Conservation (phyloP, 2,797 vertebrate species). For the Poeciliopsis paucimaculata region DNA sequence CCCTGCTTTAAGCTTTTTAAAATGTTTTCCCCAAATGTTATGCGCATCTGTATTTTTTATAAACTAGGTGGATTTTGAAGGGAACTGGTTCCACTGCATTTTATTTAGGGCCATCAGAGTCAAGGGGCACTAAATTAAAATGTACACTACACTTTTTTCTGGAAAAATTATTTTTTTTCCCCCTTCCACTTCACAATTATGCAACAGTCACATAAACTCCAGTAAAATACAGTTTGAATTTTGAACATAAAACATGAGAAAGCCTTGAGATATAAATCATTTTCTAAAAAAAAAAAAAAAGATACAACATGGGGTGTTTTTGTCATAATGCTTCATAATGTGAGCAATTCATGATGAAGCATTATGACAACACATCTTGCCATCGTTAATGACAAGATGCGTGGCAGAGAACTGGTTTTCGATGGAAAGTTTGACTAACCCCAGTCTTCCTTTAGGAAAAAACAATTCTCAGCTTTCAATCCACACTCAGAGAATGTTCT, state of each 20-base stretch:
- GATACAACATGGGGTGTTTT: not conserved
- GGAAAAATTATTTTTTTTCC: too few species aligned
- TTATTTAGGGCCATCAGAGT: too few species aligned
- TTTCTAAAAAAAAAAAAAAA: not conserved
- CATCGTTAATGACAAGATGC: not conserved
- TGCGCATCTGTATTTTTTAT: too few species aligned
- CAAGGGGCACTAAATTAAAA: too few species aligned
- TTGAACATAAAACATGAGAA: not conserved
- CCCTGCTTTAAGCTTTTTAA: too few species aligned
- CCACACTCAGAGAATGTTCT: not conserved
- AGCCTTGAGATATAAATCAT: not conserved
- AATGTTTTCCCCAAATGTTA: too few species aligned
- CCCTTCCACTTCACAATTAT: too few species aligned
- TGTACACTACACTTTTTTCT: too few species aligned
- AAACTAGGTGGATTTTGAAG: too few species aligned
- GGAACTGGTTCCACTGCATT: too few species aligned
- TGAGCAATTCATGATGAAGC: not conserved
- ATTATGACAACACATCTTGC: too few species aligned
- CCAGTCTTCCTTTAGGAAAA: not conserved
- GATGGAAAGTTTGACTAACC: conserved; percentile 1
- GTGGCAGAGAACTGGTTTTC: not conserved
- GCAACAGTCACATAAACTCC: not conserved
- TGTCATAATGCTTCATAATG: not conserved
- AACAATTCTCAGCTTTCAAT: not conserved
- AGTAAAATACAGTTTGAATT: not conserved